Percentiles rank a stretch among this genome's conserved stretches.
These are phyloP conservation scores for Psittacula cyanocephala DNA, from an alignment of 2,113 vertebrate species.

Conservation along the genomic window DNA sequence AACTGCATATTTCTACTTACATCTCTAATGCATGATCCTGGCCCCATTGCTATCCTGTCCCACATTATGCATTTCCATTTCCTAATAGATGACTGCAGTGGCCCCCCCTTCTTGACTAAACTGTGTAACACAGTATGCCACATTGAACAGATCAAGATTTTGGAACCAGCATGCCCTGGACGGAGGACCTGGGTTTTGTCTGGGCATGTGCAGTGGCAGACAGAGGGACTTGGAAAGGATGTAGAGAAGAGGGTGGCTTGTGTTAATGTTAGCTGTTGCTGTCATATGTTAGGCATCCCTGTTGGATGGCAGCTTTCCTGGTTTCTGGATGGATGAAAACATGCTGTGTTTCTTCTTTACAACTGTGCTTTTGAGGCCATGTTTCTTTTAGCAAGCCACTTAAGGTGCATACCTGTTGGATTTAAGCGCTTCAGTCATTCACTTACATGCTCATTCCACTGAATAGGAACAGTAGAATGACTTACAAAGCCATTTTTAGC, in stretches of 20 bases:
- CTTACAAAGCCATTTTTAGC: background rate
- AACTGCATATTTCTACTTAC: background rate
- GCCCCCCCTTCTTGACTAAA: background rate
- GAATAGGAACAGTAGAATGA: background rate
- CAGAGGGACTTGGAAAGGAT: slow-evolving; percentile 6
- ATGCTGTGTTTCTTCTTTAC: background rate
- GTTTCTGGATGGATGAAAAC: background rate
- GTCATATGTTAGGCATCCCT: slow-evolving; percentile 1
- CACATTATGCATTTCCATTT: background rate
- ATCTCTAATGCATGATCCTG: background rate
- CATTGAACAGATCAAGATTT: background rate
- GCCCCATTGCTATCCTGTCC: background rate
- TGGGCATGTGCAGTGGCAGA: slow-evolving; percentile 7
- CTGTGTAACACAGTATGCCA: no score
- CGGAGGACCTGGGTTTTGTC: background rate
- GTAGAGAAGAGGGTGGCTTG: background rate
- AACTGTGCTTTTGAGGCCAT: background rate
- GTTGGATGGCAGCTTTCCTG: slow-evolving; percentile 2
- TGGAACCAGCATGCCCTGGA: background rate
- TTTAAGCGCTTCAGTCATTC: background rate
- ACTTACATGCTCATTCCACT: background rate
- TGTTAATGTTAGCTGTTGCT: background rate
- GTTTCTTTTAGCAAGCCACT: background rate
- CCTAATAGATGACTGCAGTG: background rate
- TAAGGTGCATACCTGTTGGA: background rate